Evolutionary conservation across 2,113 vertebrate genomes (phyloP).

Genomic region (Actinemys pallida): DNA sequence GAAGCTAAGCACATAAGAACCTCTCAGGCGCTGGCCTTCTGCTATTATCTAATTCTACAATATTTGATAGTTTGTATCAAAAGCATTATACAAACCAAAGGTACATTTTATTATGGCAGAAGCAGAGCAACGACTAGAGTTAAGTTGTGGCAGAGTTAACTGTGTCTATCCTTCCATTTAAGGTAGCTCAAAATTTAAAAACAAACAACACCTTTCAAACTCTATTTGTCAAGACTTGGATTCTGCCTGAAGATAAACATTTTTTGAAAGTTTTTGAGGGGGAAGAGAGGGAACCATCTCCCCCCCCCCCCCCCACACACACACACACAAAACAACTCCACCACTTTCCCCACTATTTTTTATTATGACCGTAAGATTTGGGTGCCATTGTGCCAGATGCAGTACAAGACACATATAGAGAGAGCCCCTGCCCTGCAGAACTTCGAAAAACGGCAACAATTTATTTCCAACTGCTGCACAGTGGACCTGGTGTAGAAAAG

Average conservation of each 20-base stretch:
- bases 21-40: neutral
- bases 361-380: neutral
- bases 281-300: neutral
- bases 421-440: neutral
- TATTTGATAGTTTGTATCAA: neutral
- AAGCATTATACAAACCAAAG: neutral
- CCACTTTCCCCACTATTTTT: neutral
- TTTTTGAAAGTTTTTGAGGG: too few species aligned
- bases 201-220: neutral
- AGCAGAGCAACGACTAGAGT: neutral
- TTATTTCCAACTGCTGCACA: neutral
- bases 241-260: neutral
- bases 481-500: too few species aligned
- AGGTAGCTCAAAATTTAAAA: neutral
- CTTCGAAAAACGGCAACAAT: neutral
- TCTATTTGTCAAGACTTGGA: neutral
- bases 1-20: neutral
- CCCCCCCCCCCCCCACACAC: too few species aligned
- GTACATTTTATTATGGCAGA: neutral
- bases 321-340: neutral
- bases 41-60: neutral
- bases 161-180: neutral
- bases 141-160: neutral
- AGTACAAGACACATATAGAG: neutral
- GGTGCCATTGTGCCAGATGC: neutral